These are phyloP conservation scores for Chrysolophus pictus DNA, from an alignment of 2,797 vertebrate species.

Conservation along the genomic window DNA sequence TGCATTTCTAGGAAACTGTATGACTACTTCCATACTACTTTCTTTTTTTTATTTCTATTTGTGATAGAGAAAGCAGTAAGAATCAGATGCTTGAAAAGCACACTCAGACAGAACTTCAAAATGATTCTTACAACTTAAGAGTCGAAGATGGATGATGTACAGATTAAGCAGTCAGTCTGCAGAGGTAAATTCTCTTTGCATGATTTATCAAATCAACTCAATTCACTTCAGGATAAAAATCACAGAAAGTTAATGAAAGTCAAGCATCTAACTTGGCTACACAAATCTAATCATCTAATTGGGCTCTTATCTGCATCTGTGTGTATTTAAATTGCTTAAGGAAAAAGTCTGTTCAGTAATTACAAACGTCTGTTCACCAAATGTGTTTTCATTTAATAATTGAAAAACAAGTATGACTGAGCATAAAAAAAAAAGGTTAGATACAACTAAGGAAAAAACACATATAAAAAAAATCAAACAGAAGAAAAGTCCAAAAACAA, in stretches of 20 bases:
- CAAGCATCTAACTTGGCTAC: constrained; percentile 16
- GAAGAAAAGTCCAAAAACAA: neutral
- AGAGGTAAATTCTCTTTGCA: constrained; percentile 61
- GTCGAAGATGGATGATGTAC: neutral
- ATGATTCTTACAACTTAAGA: neutral
- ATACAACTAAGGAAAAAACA: neutral
- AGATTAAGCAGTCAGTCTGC: constrained; percentile 7
- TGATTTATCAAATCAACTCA: constrained; percentile 52
- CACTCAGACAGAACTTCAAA: neutral
- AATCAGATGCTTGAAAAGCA: neutral
- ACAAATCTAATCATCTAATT: constrained; percentile 55
- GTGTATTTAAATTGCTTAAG: constrained; percentile 20
- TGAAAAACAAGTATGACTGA: neutral
- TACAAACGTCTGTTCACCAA: constrained; percentile 18
- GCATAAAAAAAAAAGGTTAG: neutral
- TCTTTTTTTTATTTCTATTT: neutral
- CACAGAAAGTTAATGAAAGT: constrained; percentile 57
- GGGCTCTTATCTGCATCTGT: constrained; percentile 47
- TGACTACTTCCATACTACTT: neutral
- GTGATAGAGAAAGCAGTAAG: neutral
- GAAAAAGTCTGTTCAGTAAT: neutral
- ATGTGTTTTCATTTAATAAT: neutral
- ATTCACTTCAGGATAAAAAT: constrained; percentile 51
- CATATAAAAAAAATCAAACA: neutral
- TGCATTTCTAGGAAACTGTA: neutral